Percentiles rank a stretch among this genome's conserved stretches.
These are phyloP conservation scores for Frieseomelitta varia DNA, from an alignment of 1,140 invertebrate genomes.

Conservation along the genomic window DNA sequence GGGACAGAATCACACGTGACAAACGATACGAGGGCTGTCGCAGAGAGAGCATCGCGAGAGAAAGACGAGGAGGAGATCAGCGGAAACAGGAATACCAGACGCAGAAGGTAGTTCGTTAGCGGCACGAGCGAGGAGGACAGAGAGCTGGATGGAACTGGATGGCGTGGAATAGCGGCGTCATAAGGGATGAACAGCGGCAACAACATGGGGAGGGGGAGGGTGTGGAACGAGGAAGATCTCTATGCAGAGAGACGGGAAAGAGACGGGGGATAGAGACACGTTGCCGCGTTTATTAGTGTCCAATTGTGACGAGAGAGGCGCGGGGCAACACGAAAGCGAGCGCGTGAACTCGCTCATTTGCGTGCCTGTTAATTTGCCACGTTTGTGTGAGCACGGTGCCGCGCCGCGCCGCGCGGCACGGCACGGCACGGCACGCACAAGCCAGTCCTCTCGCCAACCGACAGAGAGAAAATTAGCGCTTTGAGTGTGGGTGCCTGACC, in stretches of 20 bases:
- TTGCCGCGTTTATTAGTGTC: constrained; percentile 79
- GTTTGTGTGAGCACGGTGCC: constrained; percentile 73
- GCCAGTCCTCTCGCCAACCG: constrained; percentile 53
- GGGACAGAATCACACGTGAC: no score
- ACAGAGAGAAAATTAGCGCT: constrained; percentile 77
- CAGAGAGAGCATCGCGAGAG: no score
- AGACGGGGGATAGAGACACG: constrained; percentile 31
- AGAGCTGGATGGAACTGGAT: background rate
- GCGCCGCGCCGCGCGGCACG: no score
- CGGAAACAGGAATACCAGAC: background rate
- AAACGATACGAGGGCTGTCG: no score
- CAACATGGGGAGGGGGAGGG: no score
- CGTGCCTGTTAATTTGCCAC: constrained; percentile 80
- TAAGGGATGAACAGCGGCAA: constrained; percentile 27
- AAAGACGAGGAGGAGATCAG: no score
- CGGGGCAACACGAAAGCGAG: constrained; percentile 70
- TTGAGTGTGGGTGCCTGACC: constrained; percentile 61
- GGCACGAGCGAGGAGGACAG: background rate
- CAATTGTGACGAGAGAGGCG: constrained; percentile 75
- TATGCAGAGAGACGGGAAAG: background rate
- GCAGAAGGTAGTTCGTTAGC: background rate
- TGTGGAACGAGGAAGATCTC: background rate
- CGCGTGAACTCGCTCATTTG: constrained; percentile 81
- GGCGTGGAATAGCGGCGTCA: background rate
- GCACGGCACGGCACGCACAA: constrained; percentile 44